These are phyloP conservation scores for Helicoverpa assulta DNA, from an alignment of 2,888 invertebrate species.

Conservation along the genomic window DNA sequence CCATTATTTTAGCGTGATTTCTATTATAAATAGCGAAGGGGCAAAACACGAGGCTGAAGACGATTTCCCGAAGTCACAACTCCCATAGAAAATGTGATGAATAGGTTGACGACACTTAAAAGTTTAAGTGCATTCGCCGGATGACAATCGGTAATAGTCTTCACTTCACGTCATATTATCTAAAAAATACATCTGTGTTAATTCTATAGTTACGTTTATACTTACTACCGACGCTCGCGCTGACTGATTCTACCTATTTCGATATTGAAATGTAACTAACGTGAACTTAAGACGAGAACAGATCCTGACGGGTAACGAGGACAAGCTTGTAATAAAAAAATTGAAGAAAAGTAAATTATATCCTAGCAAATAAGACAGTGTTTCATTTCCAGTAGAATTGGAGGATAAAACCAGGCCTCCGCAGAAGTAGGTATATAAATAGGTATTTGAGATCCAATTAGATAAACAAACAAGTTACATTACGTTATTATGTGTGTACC, in stretches of 20 bases:
- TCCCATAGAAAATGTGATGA: conserved; percentile 29
- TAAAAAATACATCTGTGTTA: conserved; percentile 14
- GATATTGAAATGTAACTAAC: conserved; percentile 31
- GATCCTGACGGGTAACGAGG: too few relatives aligned
- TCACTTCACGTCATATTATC: conserved; percentile 27
- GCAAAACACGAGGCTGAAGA: conserved; percentile 30
- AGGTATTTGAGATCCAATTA: too few relatives aligned
- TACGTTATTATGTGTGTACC: conserved; percentile 32
- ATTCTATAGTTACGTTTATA: conserved; percentile 24
- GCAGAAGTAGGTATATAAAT: conserved; percentile 28
- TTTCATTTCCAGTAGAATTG: conserved; percentile 35
- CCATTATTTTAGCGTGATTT: conserved; percentile 28
- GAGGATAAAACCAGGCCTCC: conserved; percentile 35
- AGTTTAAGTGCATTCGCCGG: conserved; percentile 10
- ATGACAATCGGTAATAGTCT: conserved; percentile 25
- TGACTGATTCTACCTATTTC: conserved; percentile 31
- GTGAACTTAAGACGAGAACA: too few relatives aligned
- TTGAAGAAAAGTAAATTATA: too few relatives aligned
- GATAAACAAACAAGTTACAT: conserved; percentile 13
- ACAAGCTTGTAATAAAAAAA: too few relatives aligned
- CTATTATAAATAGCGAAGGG: conserved; percentile 32
- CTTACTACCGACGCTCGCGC: conserved; percentile 27
- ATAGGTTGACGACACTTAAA: conserved; percentile 31
- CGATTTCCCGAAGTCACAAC: conserved; percentile 29
- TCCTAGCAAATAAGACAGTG: conserved; percentile 2